A percentile compares a stretch with the other conserved stretches of the same genome.
phyloP scores from a whole-genome alignment of 1,140 invertebrate species.

The Pseudomyrmex concolor region DNA sequence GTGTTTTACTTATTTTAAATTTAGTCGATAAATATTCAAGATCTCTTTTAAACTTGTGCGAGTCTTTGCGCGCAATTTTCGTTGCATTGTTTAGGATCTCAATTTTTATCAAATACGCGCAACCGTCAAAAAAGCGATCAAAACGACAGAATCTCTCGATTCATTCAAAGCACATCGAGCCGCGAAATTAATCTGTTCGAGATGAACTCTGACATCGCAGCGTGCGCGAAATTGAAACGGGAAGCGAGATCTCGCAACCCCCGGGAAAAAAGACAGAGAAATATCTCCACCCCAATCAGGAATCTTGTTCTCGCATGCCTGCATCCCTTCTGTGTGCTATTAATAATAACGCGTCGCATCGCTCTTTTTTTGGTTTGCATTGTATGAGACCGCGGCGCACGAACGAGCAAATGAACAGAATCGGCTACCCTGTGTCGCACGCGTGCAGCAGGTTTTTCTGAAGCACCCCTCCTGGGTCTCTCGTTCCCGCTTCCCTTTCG shows the following conservation, averaged over 20 bases:
- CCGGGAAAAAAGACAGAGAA: neutral
- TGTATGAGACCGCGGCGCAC: neutral
- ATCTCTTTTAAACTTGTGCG: neutral
- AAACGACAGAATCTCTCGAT: neutral
- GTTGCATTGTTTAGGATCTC: too few species aligned
- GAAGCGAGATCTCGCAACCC: neutral
- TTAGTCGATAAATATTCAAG: neutral
- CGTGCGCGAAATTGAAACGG: constrained; percentile 23
- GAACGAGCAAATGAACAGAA: constrained; percentile 50
- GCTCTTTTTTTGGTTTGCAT: neutral
- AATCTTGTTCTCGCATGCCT: constrained; percentile 35
- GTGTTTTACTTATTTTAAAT: neutral
- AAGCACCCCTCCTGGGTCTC: neutral
- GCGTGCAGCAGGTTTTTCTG: constrained; percentile 61
- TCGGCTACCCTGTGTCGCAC: constrained; percentile 12
- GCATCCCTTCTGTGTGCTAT: constrained; percentile 34
- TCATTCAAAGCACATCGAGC: constrained; percentile 20
- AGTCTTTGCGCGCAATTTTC: too few species aligned
- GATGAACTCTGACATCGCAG: constrained; percentile 36
- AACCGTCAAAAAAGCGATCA: neutral
- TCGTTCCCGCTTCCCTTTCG: neutral
- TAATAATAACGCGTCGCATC: constrained; percentile 51
- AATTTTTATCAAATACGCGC: neutral
- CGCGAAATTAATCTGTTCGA: constrained; percentile 42
- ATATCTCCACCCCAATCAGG: neutral